Percentiles rank a stretch among this genome's conserved stretches.
These are phyloP conservation scores for Drosophila insularis DNA, from an alignment of 1,140 invertebrate genomes.

Conservation along the genomic window DNA sequence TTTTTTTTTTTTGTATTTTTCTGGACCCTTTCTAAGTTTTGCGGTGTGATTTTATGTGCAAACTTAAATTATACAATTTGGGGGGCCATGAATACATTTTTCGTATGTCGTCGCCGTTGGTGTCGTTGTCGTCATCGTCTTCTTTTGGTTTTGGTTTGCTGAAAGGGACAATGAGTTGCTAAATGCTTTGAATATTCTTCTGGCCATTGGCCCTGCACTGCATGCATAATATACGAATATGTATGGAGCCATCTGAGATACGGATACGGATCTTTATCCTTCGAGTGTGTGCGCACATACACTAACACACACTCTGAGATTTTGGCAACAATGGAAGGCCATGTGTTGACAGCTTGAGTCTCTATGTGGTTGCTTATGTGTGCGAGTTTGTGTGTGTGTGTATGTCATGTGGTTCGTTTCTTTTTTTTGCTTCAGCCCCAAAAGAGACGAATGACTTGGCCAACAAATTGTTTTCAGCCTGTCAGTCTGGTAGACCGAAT, in stretches of 20 bases:
- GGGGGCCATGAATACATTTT: conserved; percentile 73
- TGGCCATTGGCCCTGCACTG: conserved; percentile 64
- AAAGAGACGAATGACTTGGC: conserved; percentile 28
- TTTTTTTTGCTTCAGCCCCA: background rate
- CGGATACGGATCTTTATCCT: conserved; percentile 36
- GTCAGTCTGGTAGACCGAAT: conserved; percentile 16
- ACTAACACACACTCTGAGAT: background rate
- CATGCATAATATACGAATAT: conserved; percentile 72
- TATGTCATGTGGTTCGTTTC: conserved; percentile 56
- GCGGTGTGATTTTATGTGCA: conserved; percentile 79
- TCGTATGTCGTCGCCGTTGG: conserved; percentile 23
- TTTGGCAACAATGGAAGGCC: conserved; percentile 21
- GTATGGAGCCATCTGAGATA: conserved; percentile 37
- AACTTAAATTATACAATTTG: conserved; percentile 81
- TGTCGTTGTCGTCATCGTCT: conserved; percentile 29
- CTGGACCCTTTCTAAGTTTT: conserved; percentile 55
- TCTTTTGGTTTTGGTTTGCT: conserved; percentile 31
- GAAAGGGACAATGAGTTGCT: conserved; percentile 80
- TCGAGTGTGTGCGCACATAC: conserved; percentile 17
- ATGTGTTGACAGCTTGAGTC: conserved; percentile 48
- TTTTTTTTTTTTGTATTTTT: conserved; percentile 19
- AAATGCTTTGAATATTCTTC: conserved; percentile 80
- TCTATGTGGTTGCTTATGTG: conserved; percentile 24
- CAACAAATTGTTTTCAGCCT: conserved; percentile 41
- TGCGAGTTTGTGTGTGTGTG: conserved; percentile 28